A percentile compares a stretch with the other conserved stretches of the same genome.
Evolutionary conservation across 1,140 invertebrate species (phyloP).

Genomic region (Papilio polytes): DNA sequence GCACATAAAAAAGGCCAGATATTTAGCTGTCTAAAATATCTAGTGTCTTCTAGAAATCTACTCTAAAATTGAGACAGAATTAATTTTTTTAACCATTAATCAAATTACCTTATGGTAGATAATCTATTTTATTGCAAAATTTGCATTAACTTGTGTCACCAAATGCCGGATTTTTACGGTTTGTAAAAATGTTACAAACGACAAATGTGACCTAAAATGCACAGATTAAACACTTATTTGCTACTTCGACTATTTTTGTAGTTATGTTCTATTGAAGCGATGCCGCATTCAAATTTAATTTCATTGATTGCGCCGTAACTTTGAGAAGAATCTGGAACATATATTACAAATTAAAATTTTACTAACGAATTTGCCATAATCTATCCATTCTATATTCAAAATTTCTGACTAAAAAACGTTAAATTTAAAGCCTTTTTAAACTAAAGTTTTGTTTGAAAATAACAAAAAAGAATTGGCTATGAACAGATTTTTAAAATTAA

Average conservation of each 20-base stretch:
- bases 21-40: constrained; percentile 12
- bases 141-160: not conserved
- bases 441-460: not conserved
- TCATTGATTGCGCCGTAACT: constrained; percentile 74
- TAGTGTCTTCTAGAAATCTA: not conserved
- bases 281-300: not conserved
- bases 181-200: constrained; percentile 25
- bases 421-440: not conserved
- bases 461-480: not conserved
- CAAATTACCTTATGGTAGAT: constrained; percentile 43
- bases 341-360: not conserved
- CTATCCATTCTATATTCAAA: not conserved
- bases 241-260: constrained; percentile 17
- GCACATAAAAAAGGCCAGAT: constrained; percentile 9
- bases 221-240: constrained; percentile 33
- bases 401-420: not conserved
- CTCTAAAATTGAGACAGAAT: constrained; percentile 14
- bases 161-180: not conserved
- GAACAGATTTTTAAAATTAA: constrained; percentile 11
- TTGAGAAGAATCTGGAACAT: constrained; percentile 75
- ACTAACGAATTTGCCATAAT: not conserved
- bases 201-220: constrained; percentile 8
- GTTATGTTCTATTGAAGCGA: constrained; percentile 23
- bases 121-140: not conserved
- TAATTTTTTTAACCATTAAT: constrained; percentile 48